Evolutionary conservation across 2,888 invertebrate species (phyloP), one percentile per base, ranked within the genome.

Genomic region (Brenthis hecate): DNA sequence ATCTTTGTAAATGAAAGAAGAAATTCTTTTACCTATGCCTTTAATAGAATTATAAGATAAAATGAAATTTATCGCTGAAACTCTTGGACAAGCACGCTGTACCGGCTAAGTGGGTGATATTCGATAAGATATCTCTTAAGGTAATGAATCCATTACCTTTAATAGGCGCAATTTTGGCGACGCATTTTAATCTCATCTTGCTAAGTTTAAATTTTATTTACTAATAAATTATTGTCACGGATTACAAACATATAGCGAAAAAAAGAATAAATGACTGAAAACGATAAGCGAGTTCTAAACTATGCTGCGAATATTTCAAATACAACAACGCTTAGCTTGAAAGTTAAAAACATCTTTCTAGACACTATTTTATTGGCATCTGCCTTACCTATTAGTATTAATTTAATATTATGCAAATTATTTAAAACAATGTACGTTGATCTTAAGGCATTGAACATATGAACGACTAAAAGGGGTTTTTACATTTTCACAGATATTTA

Each of bases 81-180:
- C 48, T 23, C 36, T 55, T 55, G n/a, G n/a, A 19, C 63, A 47
- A 13, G 23, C 28, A 51, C 16, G 13, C 53, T 14, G 36, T 32
- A 13, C 6, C 56, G 13, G 23, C 50, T 62, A 65, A 61, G 56
- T 61, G 61, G 58, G 28, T 50, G 32, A 68, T 58, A 69, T 51
- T 69, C 56, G 51, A 62, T 58, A 47, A 69, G 50, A 65, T 65
- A 69, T 69, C 56, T 65, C 48, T 63, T 51, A 56, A 65, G 47
- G 51, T 62, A 69, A 69, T 65, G 65, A 69, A 56, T 69, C 56
- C 69, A 65, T 69, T 65, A 56, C 43, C 43, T 56, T 61, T 53
- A 60, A 68, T 64, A 53, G 61, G 43, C 43, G 55, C 50, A 32
- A 48, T 65, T 13, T 61, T 43, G 14, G 6, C 32, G 56, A 13